These are phyloP conservation scores for Isichthys henryi DNA, from an alignment of 2,113 vertebrate species.

Conservation along the genomic window DNA sequence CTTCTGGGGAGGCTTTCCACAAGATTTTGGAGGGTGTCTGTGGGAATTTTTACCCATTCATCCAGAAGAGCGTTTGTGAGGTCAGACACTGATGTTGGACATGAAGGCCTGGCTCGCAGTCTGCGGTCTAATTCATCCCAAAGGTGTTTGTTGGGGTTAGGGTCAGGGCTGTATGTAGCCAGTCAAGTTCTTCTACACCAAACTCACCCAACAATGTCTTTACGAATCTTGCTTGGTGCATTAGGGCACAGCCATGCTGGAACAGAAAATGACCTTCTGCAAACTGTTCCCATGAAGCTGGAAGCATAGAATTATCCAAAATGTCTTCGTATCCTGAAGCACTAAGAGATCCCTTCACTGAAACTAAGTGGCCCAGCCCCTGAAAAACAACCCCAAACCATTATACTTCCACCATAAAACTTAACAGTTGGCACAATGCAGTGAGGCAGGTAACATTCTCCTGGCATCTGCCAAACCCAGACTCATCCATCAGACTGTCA, in stretches of 20 bases:
- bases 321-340: neutral
- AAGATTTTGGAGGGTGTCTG: neutral
- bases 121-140: neutral
- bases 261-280: neutral
- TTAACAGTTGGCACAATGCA: neutral
- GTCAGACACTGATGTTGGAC: neutral
- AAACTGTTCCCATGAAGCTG: neutral
- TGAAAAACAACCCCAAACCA: neutral
- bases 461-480: too few relatives aligned
- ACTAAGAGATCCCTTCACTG: neutral
- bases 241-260: neutral
- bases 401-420: neutral
- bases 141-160: neutral
- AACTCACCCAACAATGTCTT: neutral
- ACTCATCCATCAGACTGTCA: too few relatives aligned
- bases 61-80: neutral
- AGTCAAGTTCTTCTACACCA: neutral
- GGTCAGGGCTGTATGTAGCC: neutral
- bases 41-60: neutral
- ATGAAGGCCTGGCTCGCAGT: neutral
- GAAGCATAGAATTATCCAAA: neutral
- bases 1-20: neutral
- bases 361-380: too few relatives aligned
- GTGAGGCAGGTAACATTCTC: too few relatives aligned
- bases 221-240: neutral